Conservation (phyloP, 2,797 vertebrate genomes). For the Thamnophis elegans region DNA sequence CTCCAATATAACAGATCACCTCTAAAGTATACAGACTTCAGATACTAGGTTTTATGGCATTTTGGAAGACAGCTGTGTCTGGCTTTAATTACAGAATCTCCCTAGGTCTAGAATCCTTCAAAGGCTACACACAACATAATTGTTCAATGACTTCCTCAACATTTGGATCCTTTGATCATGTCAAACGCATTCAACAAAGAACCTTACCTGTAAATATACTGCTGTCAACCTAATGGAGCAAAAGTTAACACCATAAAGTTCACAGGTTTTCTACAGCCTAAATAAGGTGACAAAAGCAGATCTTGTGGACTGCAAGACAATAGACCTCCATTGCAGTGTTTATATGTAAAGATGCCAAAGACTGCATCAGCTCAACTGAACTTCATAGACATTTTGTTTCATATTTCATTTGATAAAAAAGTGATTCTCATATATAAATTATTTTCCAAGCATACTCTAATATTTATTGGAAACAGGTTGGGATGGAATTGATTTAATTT, state of each 20-base stretch:
- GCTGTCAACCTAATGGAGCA: conserved; percentile 11
- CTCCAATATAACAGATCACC: background rate
- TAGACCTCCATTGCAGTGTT: background rate
- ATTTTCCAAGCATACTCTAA: background rate
- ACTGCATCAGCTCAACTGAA: background rate
- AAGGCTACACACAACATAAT: conserved; percentile 3
- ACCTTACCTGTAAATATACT: conserved; percentile 35
- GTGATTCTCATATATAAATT: background rate
- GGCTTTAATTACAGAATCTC: conserved; percentile 26
- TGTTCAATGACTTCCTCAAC: conserved; percentile 60
- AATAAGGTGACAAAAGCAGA: conserved; percentile 44
- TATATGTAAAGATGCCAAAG: background rate
- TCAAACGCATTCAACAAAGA: conserved; percentile 7
- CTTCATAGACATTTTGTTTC: background rate
- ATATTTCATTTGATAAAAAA: background rate
- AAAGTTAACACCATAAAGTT: conserved; percentile 46
- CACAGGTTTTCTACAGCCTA: conserved; percentile 30
- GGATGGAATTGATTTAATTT: background rate
- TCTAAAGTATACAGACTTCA: background rate
- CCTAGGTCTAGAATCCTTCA: conserved; percentile 31
- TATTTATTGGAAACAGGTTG: background rate
- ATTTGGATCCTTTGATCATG: conserved; percentile 52
- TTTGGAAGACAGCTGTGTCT: background rate
- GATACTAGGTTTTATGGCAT: conserved; percentile 6
- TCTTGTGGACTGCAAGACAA: conserved; percentile 3